Conservation (phyloP, 2,797 vertebrate species). For the Sandelia bainsii region DNA sequence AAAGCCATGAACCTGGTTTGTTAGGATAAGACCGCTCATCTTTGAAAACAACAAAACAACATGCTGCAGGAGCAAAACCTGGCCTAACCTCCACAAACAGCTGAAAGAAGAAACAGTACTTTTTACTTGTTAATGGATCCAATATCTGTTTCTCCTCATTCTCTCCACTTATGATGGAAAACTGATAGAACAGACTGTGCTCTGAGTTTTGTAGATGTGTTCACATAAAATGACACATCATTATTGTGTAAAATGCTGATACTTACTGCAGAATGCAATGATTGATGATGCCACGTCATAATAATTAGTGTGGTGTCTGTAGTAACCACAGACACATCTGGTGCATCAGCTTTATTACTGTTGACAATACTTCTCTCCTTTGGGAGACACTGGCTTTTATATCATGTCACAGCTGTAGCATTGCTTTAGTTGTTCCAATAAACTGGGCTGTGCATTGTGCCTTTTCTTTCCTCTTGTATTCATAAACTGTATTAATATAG, state of each 20-base stretch:
- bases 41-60: conserved; percentile 8
- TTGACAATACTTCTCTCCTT: conserved; percentile 11
- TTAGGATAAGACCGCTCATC: conserved; percentile 10
- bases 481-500: not conserved
- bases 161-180: conserved; percentile 5
- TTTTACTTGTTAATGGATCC: conserved; percentile 4
- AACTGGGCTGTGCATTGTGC: not conserved
- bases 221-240: conserved; percentile 1
- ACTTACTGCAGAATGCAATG: not conserved
- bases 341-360: conserved; percentile 19
- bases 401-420: conserved; percentile 3
- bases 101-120: conserved; percentile 1
- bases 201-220: not conserved
- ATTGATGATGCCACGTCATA: conserved; percentile 14
- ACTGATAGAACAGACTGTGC: not conserved
- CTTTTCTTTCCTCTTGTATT: not conserved
- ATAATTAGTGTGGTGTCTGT: conserved; percentile 25
- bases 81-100: not conserved
- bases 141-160: not conserved
- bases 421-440: conserved; percentile 2
- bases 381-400: not conserved
- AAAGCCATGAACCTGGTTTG: conserved; percentile 12
- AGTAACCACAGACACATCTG: conserved; percentile 40
- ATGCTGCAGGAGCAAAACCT: not conserved
- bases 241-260: conserved; percentile 4